Evolutionary conservation across 2,888 invertebrate species (phyloP), one percentile per base, ranked within the genome.

Genomic region (Andrena praecox): DNA sequence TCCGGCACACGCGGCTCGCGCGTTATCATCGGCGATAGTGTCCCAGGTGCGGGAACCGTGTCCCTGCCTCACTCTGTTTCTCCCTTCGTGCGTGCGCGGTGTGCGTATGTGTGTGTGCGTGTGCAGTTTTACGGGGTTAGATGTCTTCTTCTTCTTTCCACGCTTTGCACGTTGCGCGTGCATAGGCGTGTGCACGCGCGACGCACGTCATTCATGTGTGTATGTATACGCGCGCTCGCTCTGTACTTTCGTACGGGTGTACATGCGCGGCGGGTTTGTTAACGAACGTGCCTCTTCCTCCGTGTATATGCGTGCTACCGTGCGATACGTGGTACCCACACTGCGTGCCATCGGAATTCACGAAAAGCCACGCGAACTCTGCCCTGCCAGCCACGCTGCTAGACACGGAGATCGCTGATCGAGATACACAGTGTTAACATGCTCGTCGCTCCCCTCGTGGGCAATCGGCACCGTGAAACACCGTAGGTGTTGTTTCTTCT

Each of bases 131-230:
- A 67, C 66, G 60, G 83, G 68, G 77, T 84, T 82, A 68, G 56
- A 78, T 29, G 83, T 56, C 68, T 63, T 73, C 80, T 78, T 77
- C 64, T 82, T 73, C 59, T 82, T 78, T 84, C 63, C 81, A 81
- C 78, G 86, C 59, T 70, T 82, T 64, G 77, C 86, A 80, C 80
- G 79, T 84, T 72, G 79, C 75, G 78, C 80, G 80, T 85, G 79
- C 77, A 81, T 74, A 86, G 80, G 85, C 79, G 82, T 85, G 77
- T 85, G 69, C 80, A 80, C 80, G 60, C 75, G 70, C 77, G 64
- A 69, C 71, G 75, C 77, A 54, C 69, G 68, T 35, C 54, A 31
- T 68, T 52, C 50, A n/a, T 74, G 24, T 64, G n/a, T 70, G 70
- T 31, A 56, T 54, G 60, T 54, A 54, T 8, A 42, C 52, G 48